These are phyloP conservation scores for Montipora capricornis DNA, from an alignment of 64 coral and sea anemone species.

Conservation along the genomic window DNA sequence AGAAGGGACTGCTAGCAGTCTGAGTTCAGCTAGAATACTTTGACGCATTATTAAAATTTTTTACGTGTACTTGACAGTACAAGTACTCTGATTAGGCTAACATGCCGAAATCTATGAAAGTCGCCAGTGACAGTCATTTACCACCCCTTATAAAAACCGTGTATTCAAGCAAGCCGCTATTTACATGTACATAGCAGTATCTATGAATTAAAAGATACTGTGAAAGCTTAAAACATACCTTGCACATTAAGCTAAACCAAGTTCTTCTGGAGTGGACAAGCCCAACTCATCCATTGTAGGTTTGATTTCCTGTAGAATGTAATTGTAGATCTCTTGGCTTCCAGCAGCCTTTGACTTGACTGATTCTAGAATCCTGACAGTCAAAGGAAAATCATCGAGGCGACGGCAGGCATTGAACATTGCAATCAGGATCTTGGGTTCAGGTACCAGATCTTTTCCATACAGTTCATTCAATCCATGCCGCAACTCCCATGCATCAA, in stretches of 20 bases:
- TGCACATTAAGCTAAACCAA: conserved; percentile 72
- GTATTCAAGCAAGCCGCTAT: too few relatives aligned
- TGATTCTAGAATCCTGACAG: conserved; percentile 82
- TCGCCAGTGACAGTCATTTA: too few relatives aligned
- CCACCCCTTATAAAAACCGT: too few relatives aligned
- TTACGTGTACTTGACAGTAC: too few relatives aligned
- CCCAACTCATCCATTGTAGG: conserved; percentile 94
- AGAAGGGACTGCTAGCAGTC: too few relatives aligned
- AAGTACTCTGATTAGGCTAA: too few relatives aligned
- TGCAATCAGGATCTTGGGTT: conserved; percentile 97
- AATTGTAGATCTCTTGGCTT: conserved; percentile 86
- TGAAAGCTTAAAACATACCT: not conserved
- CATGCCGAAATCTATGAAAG: too few relatives aligned
- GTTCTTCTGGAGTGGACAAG: conserved; percentile 84
- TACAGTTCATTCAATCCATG: conserved; percentile 96
- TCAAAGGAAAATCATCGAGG: conserved; percentile 80
- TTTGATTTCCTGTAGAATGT: conserved; percentile 91
- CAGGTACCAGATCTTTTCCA: conserved; percentile 94
- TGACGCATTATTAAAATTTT: too few relatives aligned
- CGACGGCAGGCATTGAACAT: conserved; percentile 93
- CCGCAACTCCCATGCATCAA: conserved; percentile 97
- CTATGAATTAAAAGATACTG: not conserved
- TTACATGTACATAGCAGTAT: too few relatives aligned
- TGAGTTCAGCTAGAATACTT: too few relatives aligned
- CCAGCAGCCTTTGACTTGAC: conserved; percentile 80